These are phyloP conservation scores for Anguilla rostrata DNA, from an alignment of 2,113 vertebrate genomes.

Conservation along the genomic window DNA sequence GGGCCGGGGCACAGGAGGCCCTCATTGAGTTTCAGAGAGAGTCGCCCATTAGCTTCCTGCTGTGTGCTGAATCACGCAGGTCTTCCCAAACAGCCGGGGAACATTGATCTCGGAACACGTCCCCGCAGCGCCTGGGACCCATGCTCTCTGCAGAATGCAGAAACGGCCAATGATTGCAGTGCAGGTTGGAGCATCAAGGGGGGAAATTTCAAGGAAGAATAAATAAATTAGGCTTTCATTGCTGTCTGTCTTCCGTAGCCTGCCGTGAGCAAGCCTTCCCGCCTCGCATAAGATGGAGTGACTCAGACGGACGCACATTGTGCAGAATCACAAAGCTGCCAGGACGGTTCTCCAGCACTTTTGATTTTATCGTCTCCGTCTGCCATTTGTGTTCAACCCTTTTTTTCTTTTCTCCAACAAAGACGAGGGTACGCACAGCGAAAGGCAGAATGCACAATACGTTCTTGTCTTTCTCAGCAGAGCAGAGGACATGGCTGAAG, in stretches of 20 bases:
- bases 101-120: conserved; percentile 24
- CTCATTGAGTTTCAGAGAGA: background rate
- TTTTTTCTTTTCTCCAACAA: background rate
- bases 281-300: background rate
- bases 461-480: background rate
- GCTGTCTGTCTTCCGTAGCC: background rate
- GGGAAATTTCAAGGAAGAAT: background rate
- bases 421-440: background rate
- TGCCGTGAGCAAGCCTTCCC: background rate
- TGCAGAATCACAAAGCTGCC: background rate
- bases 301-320: background rate
- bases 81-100: conserved; percentile 26
- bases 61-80: conserved; percentile 19
- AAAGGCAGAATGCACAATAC: background rate
- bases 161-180: background rate
- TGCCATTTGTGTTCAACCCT: background rate
- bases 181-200: background rate
- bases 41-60: conserved; percentile 33
- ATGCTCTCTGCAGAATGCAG: background rate
- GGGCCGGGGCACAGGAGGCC: conserved; percentile 4
- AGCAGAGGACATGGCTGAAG: background rate
- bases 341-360: background rate
- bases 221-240: conserved; percentile 1
- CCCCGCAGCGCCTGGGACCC: background rate
- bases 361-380: background rate